Conservation (phyloP, 2,797 vertebrate species). For the Chloroceryle inda region DNA sequence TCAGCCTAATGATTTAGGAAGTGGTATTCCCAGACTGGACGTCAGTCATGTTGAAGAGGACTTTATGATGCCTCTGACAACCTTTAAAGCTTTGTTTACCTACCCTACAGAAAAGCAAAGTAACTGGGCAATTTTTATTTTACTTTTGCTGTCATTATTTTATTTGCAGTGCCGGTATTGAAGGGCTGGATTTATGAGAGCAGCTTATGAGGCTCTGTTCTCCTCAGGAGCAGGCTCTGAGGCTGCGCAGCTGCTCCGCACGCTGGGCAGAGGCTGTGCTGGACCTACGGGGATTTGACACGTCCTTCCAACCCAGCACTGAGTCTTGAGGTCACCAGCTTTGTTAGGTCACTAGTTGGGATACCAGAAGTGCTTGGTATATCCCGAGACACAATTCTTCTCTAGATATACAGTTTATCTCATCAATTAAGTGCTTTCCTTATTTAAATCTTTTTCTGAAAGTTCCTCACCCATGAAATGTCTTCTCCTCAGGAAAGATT, state of each 20-base stretch:
- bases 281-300: fast-evolving
- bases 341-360: not conserved
- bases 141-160: not conserved
- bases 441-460: not conserved
- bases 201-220: not conserved
- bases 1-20: not conserved
- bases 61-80: constrained; percentile 24
- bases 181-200: not conserved
- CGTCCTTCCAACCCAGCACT: fast-evolving
- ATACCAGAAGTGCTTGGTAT: fast-evolving
- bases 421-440: not conserved
- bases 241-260: not conserved
- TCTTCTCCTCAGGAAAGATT: not conserved
- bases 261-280: not conserved
- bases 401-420: not conserved
- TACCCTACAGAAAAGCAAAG: not conserved
- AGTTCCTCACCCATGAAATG: not conserved
- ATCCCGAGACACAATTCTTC: not conserved
- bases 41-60: not conserved
- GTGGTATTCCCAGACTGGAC: not conserved
- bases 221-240: not conserved
- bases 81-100: constrained; percentile 13
- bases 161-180: not conserved
- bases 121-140: not conserved
- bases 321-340: not conserved